phyloP scores from a whole-genome alignment of 2,888 invertebrate species.

The Drosophila mayaguana region DNA sequence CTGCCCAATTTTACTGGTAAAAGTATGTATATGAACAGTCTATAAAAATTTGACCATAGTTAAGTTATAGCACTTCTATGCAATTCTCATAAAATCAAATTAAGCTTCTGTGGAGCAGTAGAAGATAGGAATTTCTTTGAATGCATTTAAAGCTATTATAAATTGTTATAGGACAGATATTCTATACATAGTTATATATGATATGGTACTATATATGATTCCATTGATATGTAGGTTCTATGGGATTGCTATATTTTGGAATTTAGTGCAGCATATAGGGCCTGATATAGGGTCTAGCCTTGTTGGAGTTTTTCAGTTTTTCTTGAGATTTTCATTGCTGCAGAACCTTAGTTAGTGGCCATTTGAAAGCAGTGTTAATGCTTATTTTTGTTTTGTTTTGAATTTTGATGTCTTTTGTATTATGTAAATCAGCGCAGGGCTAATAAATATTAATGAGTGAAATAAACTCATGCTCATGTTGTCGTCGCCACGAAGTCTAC shows the following conservation, averaged over 20 bases:
- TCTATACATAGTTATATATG: background rate
- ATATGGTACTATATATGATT: background rate
- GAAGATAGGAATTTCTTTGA: background rate
- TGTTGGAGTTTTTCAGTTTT: background rate
- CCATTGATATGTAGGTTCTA: background rate
- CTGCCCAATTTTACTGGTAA: slow-evolving; percentile 7
- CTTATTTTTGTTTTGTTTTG: slow-evolving; percentile 10
- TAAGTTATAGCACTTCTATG: slow-evolving; percentile 1
- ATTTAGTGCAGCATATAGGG: no score
- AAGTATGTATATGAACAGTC: background rate
- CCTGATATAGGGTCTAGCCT: no score
- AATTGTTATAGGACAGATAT: background rate
- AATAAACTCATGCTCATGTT: slow-evolving; percentile 53
- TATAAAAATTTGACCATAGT: background rate
- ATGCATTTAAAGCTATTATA: background rate
- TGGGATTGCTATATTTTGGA: no score
- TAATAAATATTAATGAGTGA: slow-evolving; percentile 61
- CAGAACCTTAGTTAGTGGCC: slow-evolving; percentile 9
- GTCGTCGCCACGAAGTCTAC: slow-evolving; percentile 69
- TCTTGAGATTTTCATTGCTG: background rate
- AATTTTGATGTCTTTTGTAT: slow-evolving; percentile 45
- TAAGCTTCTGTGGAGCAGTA: background rate
- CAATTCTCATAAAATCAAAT: slow-evolving; percentile 7
- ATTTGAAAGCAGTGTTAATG: slow-evolving; percentile 31
- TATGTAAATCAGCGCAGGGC: slow-evolving; percentile 42